Percentiles rank a stretch among this genome's conserved stretches.
Conservation (phyloP, 2,888 invertebrate species). For the Rhingia rostrata region DNA sequence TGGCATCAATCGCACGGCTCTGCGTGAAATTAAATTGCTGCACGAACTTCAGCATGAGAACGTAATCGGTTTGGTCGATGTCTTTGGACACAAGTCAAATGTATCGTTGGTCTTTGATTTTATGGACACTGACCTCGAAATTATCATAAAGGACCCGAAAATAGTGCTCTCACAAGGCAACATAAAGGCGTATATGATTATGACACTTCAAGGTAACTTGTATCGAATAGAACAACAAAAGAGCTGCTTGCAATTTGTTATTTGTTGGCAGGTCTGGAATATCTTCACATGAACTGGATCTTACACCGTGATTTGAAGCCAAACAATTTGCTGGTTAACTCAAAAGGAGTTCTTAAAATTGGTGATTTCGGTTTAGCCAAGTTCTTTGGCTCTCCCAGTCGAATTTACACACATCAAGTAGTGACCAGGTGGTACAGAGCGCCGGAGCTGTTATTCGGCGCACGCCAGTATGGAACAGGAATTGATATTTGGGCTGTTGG, state of each 20-base stretch:
- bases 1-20: constrained; percentile 98
- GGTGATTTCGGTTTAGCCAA: constrained; percentile 99
- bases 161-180: constrained; percentile 95
- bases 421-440: constrained; percentile 97
- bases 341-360: constrained; percentile 96
- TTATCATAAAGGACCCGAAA: constrained; percentile 93
- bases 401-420: constrained; percentile 98
- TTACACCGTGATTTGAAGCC: constrained; percentile 99
- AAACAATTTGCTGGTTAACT: constrained; percentile 97
- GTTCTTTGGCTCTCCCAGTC: constrained; percentile 97
- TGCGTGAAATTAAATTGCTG: constrained; percentile 98
- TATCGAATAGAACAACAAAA: no score
- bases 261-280: constrained; percentile 89
- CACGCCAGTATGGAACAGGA: constrained; percentile 96
- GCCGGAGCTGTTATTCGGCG: constrained; percentile 97
- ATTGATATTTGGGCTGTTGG: constrained; percentile 99
- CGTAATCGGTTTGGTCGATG: constrained; percentile 96
- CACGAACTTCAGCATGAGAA: constrained; percentile 98
- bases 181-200: constrained; percentile 97
- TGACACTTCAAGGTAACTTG: constrained; percentile 91
- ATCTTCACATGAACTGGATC: constrained; percentile 97
- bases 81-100: constrained; percentile 99
- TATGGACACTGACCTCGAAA: constrained; percentile 99
- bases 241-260: no score
- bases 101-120: constrained; percentile 99